These are phyloP conservation scores for Isurus oxyrinchus DNA, from an alignment of 2,113 vertebrate genomes.

Conservation along the genomic window DNA sequence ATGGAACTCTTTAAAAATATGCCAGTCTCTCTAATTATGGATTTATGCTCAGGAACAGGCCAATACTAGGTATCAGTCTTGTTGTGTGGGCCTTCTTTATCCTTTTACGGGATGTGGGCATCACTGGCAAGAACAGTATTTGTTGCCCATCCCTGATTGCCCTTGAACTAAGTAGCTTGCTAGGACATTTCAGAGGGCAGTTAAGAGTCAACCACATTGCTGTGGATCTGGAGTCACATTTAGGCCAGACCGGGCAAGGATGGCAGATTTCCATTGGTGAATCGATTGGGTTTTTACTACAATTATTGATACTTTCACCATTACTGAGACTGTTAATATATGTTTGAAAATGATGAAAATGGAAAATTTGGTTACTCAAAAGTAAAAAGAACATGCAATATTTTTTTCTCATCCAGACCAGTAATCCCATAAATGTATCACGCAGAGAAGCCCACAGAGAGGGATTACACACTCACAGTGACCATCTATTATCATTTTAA, in stretches of 20 bases:
- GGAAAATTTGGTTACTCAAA: background rate
- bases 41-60: background rate
- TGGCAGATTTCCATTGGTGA: too few relatives aligned
- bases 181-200: too few relatives aligned
- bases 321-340: background rate
- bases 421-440: background rate
- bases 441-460: background rate
- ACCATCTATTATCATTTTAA: background rate
- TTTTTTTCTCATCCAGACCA: background rate
- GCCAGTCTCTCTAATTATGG: background rate
- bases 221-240: too few relatives aligned
- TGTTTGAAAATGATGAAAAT: background rate
- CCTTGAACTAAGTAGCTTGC: too few relatives aligned
- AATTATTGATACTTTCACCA: too few relatives aligned
- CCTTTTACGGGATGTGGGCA: too few relatives aligned
- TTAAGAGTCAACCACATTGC: too few relatives aligned
- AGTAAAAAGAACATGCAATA: background rate
- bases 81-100: too few relatives aligned
- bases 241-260: too few relatives aligned
- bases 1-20: background rate
- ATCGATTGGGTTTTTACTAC: too few relatives aligned
- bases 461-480: background rate
- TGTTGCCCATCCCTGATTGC: too few relatives aligned
- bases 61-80: background rate
- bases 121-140: too few relatives aligned